A percentile compares a stretch with the other conserved stretches of the same genome.
Conservation (phyloP, 2,113 vertebrate genomes). For the Hydrolagus affinis region DNA sequence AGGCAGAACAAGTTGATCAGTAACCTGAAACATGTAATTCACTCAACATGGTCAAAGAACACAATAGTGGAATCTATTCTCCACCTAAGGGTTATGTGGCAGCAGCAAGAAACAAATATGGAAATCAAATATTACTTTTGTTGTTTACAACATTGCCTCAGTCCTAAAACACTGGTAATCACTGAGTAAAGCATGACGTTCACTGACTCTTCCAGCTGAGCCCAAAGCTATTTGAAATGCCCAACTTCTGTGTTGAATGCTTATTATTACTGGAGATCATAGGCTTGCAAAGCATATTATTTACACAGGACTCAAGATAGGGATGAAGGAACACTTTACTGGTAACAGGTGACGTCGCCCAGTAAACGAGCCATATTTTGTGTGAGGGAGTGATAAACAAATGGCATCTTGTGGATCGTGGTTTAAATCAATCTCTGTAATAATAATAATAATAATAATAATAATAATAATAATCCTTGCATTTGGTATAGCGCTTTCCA, state of each 20-base stretch:
- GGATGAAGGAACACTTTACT: not conserved
- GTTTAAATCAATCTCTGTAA: not conserved
- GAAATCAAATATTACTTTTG: not conserved
- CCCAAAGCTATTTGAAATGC: not conserved
- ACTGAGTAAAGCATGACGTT: not conserved
- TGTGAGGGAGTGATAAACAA: not conserved
- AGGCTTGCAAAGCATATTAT: not conserved
- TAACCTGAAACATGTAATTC: too few species aligned
- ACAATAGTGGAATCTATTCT: not conserved
- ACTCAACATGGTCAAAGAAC: not conserved
- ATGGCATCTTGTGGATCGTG: not conserved
- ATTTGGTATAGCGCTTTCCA: too few species aligned
- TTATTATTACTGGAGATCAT: not conserved
- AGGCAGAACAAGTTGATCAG: too few species aligned
- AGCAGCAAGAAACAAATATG: not conserved
- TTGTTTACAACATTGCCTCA: not conserved
- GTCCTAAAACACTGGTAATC: not conserved
- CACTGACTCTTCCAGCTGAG: not conserved
- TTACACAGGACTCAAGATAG: not conserved
- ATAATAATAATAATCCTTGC: too few species aligned
- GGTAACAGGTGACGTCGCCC: not conserved
- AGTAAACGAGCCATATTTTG: not conserved
- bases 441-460: too few species aligned
- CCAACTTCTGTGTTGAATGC: not conserved
- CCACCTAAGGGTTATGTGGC: not conserved